Evolutionary conservation across 2,888 invertebrate genomes (phyloP), one percentile per base, ranked within the genome.

Genomic region (Sinhomidia bicolor): DNA sequence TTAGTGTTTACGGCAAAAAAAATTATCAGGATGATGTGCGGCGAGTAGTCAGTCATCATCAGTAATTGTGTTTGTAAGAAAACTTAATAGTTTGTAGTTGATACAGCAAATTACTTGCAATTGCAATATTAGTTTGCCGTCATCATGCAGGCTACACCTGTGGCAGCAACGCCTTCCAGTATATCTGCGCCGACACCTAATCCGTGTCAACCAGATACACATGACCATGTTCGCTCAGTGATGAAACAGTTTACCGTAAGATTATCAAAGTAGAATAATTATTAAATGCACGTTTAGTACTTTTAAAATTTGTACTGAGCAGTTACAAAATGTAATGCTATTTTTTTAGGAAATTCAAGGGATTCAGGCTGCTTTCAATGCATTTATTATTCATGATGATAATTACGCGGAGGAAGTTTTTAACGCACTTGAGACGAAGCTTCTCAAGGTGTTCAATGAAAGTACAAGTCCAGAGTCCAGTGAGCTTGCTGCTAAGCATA

Each of bases 331-430:
- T n/a, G n/a, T 51, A n/a, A 17, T 44, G 12, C 1, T 68, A 60
- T 17, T 10, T 65, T 94, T 94, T 14, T 92, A 97, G 97, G 95
- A 96, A 93, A 96, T 97, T 7, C 97, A 97, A 93, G 95, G 96
- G 0, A 96, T 97, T 44, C 98, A 98, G 93, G 97, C 98, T 93
- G 97, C 97, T 0, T 98, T 99, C 93, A 97, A 97, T 93, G 97
- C 97, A 92, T 97, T 97, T 92, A 95, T 98, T 88, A 96, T 97
- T 0, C 96, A 97, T 82, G 91, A 91, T 82, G 90, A 89, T 26
- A 85, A 87, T 12, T 87, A 90, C 23, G 88, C 86, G 0, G 90
- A 91, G 36, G 90, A 91, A 36, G 79, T 91, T 6, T 90, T 85
- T 60, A 84, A 41, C 26, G 88, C 90, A 5, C 83, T 90, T n/a